A percentile compares a stretch with the other conserved stretches of the same genome.
phyloP scores from a whole-genome alignment of 2,888 invertebrate genomes.

The Diaphora mendica region DNA sequence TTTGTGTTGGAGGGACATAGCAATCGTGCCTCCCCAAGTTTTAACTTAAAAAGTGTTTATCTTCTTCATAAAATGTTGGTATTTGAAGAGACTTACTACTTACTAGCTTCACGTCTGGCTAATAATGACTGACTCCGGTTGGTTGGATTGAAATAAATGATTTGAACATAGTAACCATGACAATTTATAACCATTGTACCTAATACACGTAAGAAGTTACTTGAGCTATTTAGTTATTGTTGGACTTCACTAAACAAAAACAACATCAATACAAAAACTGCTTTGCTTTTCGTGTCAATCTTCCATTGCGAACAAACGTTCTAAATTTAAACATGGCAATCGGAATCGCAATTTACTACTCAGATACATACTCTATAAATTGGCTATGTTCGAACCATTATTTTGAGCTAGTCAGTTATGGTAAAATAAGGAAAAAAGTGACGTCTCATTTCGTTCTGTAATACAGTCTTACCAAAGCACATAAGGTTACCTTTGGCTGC shows the following conservation, averaged over 20 bases:
- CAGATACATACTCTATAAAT: constrained; percentile 20
- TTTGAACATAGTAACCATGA: no score
- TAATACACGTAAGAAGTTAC: background rate
- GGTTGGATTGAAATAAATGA: no score
- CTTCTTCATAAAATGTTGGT: no score
- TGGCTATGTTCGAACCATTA: background rate
- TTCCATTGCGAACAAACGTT: constrained; percentile 41
- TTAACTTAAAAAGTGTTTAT: no score
- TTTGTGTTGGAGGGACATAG: no score
- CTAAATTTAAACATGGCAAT: constrained; percentile 25
- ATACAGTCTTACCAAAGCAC: background rate
- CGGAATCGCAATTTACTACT: constrained; percentile 33
- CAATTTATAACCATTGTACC: no score
- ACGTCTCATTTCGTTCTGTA: background rate
- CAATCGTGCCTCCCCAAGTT: no score
- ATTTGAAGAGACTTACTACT: no score
- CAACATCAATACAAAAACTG: background rate
- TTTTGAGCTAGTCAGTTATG: background rate
- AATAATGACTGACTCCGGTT: no score
- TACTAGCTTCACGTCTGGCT: no score
- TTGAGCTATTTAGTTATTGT: background rate
- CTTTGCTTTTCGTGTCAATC: constrained; percentile 43
- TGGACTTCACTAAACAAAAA: background rate
- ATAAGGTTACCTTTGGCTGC: background rate
- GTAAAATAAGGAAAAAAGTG: background rate